Percentiles rank a stretch among this genome's conserved stretches.
Conservation (phyloP, 2,888 invertebrate species). For the Cyaniris semiargus region DNA sequence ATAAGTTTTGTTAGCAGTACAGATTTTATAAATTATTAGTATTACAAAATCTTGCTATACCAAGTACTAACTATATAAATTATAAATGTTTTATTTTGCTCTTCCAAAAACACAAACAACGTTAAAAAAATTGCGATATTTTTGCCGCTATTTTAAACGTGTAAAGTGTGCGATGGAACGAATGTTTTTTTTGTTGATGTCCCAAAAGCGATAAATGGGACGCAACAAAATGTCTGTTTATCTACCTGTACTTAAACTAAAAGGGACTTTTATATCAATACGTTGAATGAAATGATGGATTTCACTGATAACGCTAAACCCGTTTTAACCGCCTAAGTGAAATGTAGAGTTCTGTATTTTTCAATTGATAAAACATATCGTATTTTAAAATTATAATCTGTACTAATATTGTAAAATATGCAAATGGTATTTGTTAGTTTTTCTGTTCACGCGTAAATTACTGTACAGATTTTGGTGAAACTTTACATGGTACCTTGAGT, state of each 20-base stretch:
- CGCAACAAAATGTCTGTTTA: conserved; percentile 73
- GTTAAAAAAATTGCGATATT: neutral
- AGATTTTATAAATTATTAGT: too few species aligned
- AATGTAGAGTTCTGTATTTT: conserved; percentile 27
- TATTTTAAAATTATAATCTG: too few species aligned
- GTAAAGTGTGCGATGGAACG: conserved; percentile 45
- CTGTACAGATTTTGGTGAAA: too few species aligned
- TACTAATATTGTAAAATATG: too few species aligned
- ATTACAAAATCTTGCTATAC: too few species aligned
- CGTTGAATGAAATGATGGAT: conserved; percentile 34
- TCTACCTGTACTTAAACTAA: conserved; percentile 46
- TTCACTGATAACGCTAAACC: conserved; percentile 29
- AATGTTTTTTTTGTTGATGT: conserved; percentile 56
- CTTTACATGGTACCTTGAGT: too few species aligned
- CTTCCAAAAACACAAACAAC: too few species aligned
- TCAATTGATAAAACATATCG: neutral
- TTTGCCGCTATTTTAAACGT: conserved; percentile 36
- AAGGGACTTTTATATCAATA: conserved; percentile 33
- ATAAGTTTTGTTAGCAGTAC: too few species aligned
- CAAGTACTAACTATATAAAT: too few species aligned
- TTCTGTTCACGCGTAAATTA: neutral
- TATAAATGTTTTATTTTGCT: too few species aligned
- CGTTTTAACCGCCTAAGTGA: conserved; percentile 16
- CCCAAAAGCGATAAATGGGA: conserved; percentile 60
- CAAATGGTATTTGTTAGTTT: neutral